These are phyloP conservation scores for Psammodynastes pulverulentus DNA, from an alignment of 2,113 vertebrate genomes.

Conservation along the genomic window DNA sequence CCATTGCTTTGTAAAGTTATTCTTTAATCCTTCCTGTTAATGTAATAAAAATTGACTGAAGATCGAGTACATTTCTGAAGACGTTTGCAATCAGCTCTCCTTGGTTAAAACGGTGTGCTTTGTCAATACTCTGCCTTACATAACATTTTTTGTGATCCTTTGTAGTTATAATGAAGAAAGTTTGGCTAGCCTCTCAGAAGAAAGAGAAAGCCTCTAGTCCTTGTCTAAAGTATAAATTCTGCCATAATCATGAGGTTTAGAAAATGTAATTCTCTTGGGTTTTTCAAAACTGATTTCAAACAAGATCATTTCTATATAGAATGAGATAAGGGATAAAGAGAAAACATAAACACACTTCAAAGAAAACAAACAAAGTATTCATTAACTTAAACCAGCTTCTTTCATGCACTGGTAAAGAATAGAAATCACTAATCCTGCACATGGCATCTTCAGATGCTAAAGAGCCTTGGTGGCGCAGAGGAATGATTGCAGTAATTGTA, in stretches of 20 bases:
- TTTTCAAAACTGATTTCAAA: not conserved
- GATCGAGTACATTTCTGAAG: not conserved
- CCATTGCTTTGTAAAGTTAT: constrained; percentile 5
- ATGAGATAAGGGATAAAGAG: not conserved
- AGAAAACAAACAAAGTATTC: not conserved
- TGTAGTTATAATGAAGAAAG: not conserved
- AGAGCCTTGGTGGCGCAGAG: too few relatives aligned
- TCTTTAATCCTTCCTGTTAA: not conserved
- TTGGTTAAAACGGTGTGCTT: not conserved
- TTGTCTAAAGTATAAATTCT: not conserved
- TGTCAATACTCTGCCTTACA: not conserved
- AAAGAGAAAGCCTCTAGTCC: not conserved
- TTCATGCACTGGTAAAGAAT: not conserved
- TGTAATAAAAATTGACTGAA: not conserved
- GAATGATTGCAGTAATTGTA: too few relatives aligned
- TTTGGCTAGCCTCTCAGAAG: not conserved
- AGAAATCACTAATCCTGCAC: not conserved
- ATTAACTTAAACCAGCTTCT: not conserved
- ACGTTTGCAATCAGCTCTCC: not conserved
- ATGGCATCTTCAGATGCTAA: not conserved
- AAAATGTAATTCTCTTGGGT: not conserved
- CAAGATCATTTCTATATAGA: not conserved
- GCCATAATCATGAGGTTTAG: not conserved
- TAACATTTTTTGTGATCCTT: not conserved
- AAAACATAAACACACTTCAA: not conserved